These are phyloP conservation scores for Threskiornis aethiopicus DNA, from an alignment of 2,797 vertebrate species.

Conservation along the genomic window DNA sequence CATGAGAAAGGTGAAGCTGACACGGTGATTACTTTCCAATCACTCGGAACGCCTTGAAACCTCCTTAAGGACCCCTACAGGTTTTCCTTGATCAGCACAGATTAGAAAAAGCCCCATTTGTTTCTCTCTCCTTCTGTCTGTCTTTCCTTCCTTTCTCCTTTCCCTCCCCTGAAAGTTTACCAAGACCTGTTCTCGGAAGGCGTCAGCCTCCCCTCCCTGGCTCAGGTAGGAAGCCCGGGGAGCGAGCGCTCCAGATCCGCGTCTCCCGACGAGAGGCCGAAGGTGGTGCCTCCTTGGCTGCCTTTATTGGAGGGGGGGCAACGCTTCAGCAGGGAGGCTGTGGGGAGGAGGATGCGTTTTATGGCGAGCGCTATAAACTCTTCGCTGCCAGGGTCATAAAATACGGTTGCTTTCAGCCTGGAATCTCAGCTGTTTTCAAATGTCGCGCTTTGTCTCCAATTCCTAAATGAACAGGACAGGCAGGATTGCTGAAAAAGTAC, in stretches of 20 bases:
- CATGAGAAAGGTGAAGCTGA: slow-evolving; percentile 96
- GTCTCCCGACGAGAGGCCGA: neutral
- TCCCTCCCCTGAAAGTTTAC: slow-evolving; percentile 36
- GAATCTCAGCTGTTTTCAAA: slow-evolving; percentile 30
- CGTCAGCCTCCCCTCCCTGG: slow-evolving; percentile 39
- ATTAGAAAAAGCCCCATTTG: slow-evolving; percentile 67
- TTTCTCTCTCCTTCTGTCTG: slow-evolving; percentile 8
- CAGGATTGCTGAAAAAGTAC: neutral
- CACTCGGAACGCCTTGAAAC: slow-evolving; percentile 84
- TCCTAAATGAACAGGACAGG: slow-evolving; percentile 11
- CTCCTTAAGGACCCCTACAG: slow-evolving; percentile 74
- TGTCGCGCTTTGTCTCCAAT: slow-evolving; percentile 18
- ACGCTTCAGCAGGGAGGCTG: slow-evolving; percentile 32
- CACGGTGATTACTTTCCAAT: slow-evolving; percentile 90
- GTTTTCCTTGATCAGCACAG: slow-evolving; percentile 74
- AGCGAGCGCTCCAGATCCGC: neutral
- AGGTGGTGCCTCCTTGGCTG: neutral
- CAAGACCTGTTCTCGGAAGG: neutral
- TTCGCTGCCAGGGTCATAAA: slow-evolving; percentile 53
- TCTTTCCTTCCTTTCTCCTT: neutral
- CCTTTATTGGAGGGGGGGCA: neutral
- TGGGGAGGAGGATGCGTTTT: slow-evolving; percentile 57
- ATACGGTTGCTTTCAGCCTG: neutral
- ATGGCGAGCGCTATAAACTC: slow-evolving; percentile 56
- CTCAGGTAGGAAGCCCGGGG: slow-evolving; percentile 47